A percentile compares a stretch with the other conserved stretches of the same genome.
phyloP scores from a whole-genome alignment of 2,888 invertebrate genomes.

The Pyralis farinalis region DNA sequence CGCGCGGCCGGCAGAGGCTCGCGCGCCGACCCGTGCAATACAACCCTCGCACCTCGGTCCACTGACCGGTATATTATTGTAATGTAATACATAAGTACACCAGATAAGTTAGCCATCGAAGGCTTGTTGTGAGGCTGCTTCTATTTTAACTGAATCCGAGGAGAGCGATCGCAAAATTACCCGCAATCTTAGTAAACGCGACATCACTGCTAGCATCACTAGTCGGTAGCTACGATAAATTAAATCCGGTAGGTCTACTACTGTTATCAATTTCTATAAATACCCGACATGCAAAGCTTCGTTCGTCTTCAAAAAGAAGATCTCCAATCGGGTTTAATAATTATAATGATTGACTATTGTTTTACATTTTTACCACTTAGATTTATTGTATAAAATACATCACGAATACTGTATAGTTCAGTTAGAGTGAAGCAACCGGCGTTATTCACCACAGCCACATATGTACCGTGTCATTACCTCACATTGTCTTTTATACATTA shows the following conservation, averaged over 20 bases:
- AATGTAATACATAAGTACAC: conserved; percentile 43
- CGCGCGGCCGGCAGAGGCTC: conserved; percentile 11
- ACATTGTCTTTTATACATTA: conserved; percentile 65
- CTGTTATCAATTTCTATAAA: too few relatives aligned
- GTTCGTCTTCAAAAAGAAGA: background rate
- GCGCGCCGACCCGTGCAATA: conserved; percentile 34
- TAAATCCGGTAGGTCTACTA: too few relatives aligned
- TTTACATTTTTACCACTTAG: too few relatives aligned
- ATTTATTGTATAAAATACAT: background rate
- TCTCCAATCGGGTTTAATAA: background rate
- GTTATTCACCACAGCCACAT: conserved; percentile 43
- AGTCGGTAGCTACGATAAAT: background rate
- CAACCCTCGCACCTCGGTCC: conserved; percentile 53
- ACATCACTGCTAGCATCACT: conserved; percentile 45
- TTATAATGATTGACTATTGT: too few relatives aligned
- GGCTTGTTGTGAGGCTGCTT: conserved; percentile 51
- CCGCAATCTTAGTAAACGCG: conserved; percentile 18
- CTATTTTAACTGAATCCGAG: conserved; percentile 55
- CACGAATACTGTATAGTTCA: conserved; percentile 30
- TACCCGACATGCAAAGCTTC: too few relatives aligned
- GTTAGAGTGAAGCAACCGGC: conserved; percentile 50
- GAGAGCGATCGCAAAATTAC: conserved; percentile 18
- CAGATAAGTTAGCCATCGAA: conserved; percentile 37
- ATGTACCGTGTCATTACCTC: conserved; percentile 72
- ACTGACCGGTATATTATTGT: conserved; percentile 39